Evolutionary conservation across 2,888 invertebrate genomes (phyloP).

Genomic region (Drosophila algonquin): DNA sequence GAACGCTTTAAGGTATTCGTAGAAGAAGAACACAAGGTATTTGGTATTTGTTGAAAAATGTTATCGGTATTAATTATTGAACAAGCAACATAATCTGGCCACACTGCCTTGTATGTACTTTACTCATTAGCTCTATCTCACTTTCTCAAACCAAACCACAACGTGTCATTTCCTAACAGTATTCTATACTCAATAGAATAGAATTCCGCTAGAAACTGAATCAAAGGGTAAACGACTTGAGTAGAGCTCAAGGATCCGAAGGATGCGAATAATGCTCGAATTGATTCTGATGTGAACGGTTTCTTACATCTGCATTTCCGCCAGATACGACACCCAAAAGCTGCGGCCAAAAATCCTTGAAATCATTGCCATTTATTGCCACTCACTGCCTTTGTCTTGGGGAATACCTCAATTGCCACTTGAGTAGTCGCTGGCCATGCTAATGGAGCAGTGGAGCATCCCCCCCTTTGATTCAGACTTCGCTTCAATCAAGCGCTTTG

Average conservation of each 20-base stretch:
- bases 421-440: slow-evolving; percentile 10
- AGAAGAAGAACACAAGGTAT: background rate
- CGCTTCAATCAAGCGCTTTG: slow-evolving; percentile 33
- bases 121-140: too few relatives aligned
- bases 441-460: slow-evolving; percentile 25
- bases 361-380: slow-evolving; percentile 30
- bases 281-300: background rate
- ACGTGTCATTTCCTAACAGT: too few relatives aligned
- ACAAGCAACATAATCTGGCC: too few relatives aligned
- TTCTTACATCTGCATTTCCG: background rate
- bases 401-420: slow-evolving; percentile 21
- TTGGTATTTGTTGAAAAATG: too few relatives aligned
- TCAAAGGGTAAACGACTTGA: slow-evolving; percentile 14
- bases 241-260: slow-evolving; percentile 10
- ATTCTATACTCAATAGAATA: slow-evolving; percentile 4
- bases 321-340: slow-evolving; percentile 27
- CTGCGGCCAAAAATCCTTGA: slow-evolving; percentile 36
- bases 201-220: slow-evolving; percentile 3
- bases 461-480: background rate
- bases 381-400: slow-evolving; percentile 8
- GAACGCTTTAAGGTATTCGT: too few relatives aligned
- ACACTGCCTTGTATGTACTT: too few relatives aligned
- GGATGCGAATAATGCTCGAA: slow-evolving; percentile 20
- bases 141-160: too few relatives aligned
- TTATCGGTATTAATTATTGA: too few relatives aligned